These are phyloP conservation scores for Cisticola juncidis DNA, from an alignment of 2,113 vertebrate genomes.

Conservation along the genomic window DNA sequence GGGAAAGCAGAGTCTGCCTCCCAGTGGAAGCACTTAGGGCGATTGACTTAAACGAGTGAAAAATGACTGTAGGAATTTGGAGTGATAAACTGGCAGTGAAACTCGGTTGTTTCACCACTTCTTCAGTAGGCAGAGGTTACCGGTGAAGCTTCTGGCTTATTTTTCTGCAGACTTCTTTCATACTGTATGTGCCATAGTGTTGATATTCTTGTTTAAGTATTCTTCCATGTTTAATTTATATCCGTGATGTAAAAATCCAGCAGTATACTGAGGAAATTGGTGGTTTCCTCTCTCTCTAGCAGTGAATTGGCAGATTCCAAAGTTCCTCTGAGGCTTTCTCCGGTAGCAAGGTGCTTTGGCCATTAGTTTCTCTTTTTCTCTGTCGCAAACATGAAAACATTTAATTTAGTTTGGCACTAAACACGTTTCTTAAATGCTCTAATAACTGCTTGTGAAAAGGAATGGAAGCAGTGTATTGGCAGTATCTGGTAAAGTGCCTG, in stretches of 20 bases:
- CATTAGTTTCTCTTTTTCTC: not conserved
- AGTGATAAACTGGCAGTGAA: not conserved
- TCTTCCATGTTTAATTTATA: not conserved
- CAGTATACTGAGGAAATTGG: not conserved
- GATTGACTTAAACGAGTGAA: not conserved
- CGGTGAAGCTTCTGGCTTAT: not conserved
- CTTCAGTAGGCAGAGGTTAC: not conserved
- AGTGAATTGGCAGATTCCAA: not conserved
- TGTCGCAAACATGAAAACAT: not conserved
- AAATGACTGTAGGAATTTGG: not conserved
- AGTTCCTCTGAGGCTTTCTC: not conserved
- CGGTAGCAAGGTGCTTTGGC: not conserved
- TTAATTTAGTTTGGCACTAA: not conserved
- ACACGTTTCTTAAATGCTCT: not conserved
- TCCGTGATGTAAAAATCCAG: not conserved
- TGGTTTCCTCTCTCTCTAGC: not conserved
- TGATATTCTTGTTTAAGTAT: not conserved
- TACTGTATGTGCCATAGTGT: not conserved
- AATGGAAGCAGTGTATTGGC: not conserved
- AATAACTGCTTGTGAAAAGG: not conserved
- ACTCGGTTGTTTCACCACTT: not conserved
- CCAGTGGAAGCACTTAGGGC: not conserved
- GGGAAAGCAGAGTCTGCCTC: conserved; percentile 37
- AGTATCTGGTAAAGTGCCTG: not conserved
- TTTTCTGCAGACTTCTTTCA: not conserved